Evolutionary conservation across 1,140 invertebrate genomes (phyloP).

Genomic region (Coenobita brevimanus): DNA sequence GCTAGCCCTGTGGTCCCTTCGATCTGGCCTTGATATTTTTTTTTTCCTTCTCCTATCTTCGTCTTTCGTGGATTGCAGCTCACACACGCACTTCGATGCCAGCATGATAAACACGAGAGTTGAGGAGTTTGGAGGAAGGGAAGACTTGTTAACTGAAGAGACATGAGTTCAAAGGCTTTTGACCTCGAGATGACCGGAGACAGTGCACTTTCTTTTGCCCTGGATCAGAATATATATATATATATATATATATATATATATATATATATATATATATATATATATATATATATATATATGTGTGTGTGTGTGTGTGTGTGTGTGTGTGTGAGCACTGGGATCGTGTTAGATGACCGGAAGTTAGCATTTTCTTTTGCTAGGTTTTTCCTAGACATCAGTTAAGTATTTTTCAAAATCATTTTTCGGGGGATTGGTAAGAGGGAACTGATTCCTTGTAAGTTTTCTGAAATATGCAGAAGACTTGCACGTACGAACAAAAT

Average conservation of each 20-base stretch:
- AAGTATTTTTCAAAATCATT: too few relatives aligned
- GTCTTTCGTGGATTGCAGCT: not conserved
- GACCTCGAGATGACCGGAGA: constrained; percentile 1
- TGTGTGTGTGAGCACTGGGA: not conserved
- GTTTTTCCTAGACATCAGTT: too few relatives aligned
- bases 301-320: not conserved
- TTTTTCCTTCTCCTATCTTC: too few relatives aligned
- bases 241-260: not conserved
- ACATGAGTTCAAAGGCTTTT: not conserved
- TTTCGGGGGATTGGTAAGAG: too few relatives aligned
- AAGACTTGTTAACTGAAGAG: not conserved
- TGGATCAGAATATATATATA: not conserved
- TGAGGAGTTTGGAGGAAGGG: not conserved
- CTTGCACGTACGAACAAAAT: too few relatives aligned
- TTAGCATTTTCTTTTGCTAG: too few relatives aligned
- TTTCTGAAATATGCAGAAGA: too few relatives aligned
- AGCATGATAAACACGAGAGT: constrained; percentile 16
- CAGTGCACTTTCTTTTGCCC: not conserved
- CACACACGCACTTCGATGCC: constrained; percentile 9
- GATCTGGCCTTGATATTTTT: too few relatives aligned
- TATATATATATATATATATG: not conserved
- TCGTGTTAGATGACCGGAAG: too few relatives aligned
- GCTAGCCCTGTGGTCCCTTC: too few relatives aligned
- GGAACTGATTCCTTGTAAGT: too few relatives aligned
- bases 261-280: constrained; percentile 3